Percentiles rank a stretch among this genome's conserved stretches.
Evolutionary conservation across 1,140 invertebrate species (phyloP).

Genomic region (Phymastichus coffea): DNA sequence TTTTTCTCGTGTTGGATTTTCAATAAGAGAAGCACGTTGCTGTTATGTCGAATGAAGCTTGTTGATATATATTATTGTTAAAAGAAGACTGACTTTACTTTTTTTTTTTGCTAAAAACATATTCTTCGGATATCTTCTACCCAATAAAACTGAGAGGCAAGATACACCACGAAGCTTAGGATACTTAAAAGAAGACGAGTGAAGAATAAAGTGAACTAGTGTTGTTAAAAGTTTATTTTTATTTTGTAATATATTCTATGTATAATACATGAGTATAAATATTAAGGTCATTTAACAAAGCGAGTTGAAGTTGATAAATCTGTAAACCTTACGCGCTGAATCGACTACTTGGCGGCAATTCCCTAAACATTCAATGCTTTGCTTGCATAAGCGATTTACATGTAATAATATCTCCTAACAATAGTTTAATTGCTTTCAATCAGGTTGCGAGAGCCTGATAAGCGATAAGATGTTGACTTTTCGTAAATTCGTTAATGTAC

Average conservation of each 20-base stretch:
- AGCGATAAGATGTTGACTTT: background rate
- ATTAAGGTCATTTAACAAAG: constrained; percentile 24
- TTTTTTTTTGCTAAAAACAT: constrained; percentile 5
- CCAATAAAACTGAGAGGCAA: too few species aligned
- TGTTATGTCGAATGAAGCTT: too few species aligned
- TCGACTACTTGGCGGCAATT: constrained; percentile 14
- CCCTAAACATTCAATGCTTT: constrained; percentile 3
- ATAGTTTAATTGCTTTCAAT: too few species aligned
- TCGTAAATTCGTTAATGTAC: constrained; percentile 12
- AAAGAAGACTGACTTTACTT: constrained; percentile 25
- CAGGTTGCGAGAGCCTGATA: background rate
- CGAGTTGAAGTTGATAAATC: constrained; percentile 4
- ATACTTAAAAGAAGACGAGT: constrained; percentile 6
- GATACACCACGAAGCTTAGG: too few species aligned
- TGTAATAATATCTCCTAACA: constrained; percentile 9
- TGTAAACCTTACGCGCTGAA: constrained; percentile 3
- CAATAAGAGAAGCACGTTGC: too few species aligned
- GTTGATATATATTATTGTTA: too few species aligned
- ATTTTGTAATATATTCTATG: constrained; percentile 23
- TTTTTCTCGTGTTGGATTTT: too few species aligned
- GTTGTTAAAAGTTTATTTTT: constrained; percentile 26
- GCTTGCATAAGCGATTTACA: background rate
- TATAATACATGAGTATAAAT: constrained; percentile 23
- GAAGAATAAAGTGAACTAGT: constrained; percentile 23
- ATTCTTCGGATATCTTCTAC: too few species aligned